phyloP scores from a whole-genome alignment of 2,797 vertebrate genomes.

The Forpus xanthops region DNA sequence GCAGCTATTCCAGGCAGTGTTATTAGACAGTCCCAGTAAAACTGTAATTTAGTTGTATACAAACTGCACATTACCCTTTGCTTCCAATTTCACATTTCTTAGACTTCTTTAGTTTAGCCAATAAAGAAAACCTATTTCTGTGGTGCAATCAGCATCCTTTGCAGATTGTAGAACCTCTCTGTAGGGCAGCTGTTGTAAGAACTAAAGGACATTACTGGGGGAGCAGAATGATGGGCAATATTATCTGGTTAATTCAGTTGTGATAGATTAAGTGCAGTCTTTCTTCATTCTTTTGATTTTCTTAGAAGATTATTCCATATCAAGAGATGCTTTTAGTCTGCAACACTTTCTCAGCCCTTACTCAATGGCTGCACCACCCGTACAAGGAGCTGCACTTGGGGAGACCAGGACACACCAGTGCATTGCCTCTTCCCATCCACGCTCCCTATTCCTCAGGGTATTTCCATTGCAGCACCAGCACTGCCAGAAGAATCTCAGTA shows the following conservation, averaged over 20 bases:
- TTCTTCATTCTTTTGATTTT: background rate
- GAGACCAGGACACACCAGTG: accelerated
- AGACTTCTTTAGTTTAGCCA: background rate
- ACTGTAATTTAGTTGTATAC: background rate
- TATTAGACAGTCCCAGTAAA: background rate
- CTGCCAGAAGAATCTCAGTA: background rate
- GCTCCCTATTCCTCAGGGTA: background rate
- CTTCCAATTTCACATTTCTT: background rate
- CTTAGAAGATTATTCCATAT: background rate
- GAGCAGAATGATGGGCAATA: accelerated
- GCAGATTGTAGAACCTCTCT: background rate
- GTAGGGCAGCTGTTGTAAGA: background rate
- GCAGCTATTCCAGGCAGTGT: background rate
- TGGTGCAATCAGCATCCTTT: background rate
- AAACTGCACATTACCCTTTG: background rate
- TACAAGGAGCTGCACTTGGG: accelerated
- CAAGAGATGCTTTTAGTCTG: background rate
- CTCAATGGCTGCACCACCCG: background rate
- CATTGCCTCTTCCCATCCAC: background rate
- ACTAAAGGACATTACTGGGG: background rate
- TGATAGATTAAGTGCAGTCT: background rate
- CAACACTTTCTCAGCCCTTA: background rate
- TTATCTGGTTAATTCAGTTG: background rate
- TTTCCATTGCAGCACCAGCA: background rate
- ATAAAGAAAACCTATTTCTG: background rate